Conservation (phyloP, 2,113 vertebrate genomes). For the Perognathus longimembris region DNA sequence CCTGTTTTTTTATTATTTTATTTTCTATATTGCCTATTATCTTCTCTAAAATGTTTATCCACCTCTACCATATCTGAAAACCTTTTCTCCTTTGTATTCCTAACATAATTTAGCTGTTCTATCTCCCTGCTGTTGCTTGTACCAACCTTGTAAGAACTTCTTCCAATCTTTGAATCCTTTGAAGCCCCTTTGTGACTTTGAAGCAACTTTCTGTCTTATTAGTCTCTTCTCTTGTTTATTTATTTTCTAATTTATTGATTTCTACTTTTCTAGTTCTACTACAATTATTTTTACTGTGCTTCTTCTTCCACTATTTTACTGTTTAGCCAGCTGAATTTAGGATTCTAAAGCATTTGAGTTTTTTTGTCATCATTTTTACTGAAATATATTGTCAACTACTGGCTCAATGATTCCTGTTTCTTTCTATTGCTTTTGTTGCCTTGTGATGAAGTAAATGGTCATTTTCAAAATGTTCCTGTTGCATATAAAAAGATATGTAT, state of each 20-base stretch:
- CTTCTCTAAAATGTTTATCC: slow-evolving; percentile 27
- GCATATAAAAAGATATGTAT: not conserved
- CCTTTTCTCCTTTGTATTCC: not conserved
- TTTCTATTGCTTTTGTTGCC: slow-evolving; percentile 1
- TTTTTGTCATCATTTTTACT: not conserved
- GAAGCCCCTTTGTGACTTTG: not conserved
- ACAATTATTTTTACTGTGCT: not conserved
- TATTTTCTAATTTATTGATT: not conserved
- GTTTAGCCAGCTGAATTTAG: not conserved
- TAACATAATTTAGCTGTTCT: not conserved
- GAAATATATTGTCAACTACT: not conserved
- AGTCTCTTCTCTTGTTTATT: not conserved
- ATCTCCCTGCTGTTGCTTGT: not conserved
- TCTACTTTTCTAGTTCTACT: not conserved
- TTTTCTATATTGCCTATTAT: not conserved
- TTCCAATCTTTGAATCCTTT: slow-evolving; percentile 10
- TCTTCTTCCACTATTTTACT: not conserved
- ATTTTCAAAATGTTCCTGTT: slow-evolving; percentile 13
- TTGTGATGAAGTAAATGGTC: not conserved
- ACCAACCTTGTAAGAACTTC: not conserved
- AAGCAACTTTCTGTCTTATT: not conserved
- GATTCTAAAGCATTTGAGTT: not conserved
- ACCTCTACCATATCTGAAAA: not conserved
- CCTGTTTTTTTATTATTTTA: not conserved
- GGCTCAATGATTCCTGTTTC: not conserved